Percentiles rank a stretch among this genome's conserved stretches.
phyloP scores from a whole-genome alignment of 2,888 invertebrate genomes.

The Prenolepis imparis region DNA sequence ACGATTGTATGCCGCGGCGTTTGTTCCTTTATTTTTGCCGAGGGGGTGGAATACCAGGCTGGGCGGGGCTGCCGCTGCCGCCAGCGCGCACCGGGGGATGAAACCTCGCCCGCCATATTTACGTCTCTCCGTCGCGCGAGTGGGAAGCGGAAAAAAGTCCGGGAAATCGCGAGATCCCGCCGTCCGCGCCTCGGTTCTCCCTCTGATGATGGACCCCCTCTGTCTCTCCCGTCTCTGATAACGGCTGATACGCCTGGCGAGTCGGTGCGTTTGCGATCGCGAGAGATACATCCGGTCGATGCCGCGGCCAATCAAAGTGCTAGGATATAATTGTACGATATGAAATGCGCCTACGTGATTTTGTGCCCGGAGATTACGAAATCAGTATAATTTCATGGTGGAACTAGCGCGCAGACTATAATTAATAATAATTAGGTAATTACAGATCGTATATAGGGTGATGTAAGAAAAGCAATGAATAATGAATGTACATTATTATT shows the following conservation, averaged over 20 bases:
- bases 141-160: slow-evolving; percentile 73
- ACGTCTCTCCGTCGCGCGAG: slow-evolving; percentile 78
- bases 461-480: not conserved
- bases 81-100: slow-evolving; percentile 80
- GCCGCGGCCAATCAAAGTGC: not conserved
- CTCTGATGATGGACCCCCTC: slow-evolving; percentile 41
- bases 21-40: slow-evolving; percentile 83
- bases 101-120: slow-evolving; percentile 85
- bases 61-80: slow-evolving; percentile 80
- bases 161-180: slow-evolving; percentile 62
- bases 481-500: too few relatives aligned
- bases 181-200: slow-evolving; percentile 4
- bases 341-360: not conserved
- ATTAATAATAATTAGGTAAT: not conserved
- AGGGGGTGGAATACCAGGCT: slow-evolving; percentile 79
- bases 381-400: not conserved
- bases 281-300: slow-evolving; percentile 14
- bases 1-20: slow-evolving; percentile 83
- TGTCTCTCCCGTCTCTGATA: not conserved
- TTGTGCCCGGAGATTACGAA: not conserved
- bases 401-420: not conserved
- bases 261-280: not conserved
- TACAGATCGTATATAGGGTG: not conserved
- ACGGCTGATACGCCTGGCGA: slow-evolving; percentile 14
- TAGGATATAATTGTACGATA: not conserved